phyloP scores from a whole-genome alignment of 2,113 vertebrate species.

The Engystomops pustulosus region DNA sequence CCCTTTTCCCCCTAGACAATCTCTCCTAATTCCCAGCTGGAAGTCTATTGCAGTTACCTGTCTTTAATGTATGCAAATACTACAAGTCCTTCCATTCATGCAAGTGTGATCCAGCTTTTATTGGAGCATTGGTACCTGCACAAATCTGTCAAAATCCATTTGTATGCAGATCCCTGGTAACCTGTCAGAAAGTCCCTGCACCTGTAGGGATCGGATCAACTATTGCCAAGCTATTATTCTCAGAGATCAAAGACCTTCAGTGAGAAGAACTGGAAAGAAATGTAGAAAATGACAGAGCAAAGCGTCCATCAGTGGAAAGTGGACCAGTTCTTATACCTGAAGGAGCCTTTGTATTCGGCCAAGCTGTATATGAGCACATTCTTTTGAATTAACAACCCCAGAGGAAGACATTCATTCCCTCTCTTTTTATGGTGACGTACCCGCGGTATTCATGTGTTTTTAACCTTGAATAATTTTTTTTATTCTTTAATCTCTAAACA shows the following conservation, averaged over 20 bases:
- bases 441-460: slow-evolving; percentile 80
- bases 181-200: slow-evolving; percentile 79
- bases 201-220: slow-evolving; percentile 78
- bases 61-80: slow-evolving; percentile 69
- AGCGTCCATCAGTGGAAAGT: slow-evolving; percentile 72
- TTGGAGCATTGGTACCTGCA: slow-evolving; percentile 70
- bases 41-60: slow-evolving; percentile 66
- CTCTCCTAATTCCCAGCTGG: slow-evolving; percentile 66
- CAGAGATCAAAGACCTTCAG: slow-evolving; percentile 77
- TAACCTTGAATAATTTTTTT: slow-evolving; percentile 89
- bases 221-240: slow-evolving; percentile 76
- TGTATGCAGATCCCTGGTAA: slow-evolving; percentile 70
- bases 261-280: slow-evolving; percentile 69
- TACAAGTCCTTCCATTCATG: slow-evolving; percentile 65
- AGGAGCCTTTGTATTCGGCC: slow-evolving; percentile 76
- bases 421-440: slow-evolving; percentile 76
- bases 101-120: slow-evolving; percentile 74
- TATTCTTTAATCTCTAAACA: slow-evolving; percentile 87
- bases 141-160: slow-evolving; percentile 75
- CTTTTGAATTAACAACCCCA: slow-evolving; percentile 74
- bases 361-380: slow-evolving; percentile 74
- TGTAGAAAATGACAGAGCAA: slow-evolving; percentile 74
- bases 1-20: slow-evolving; percentile 56
- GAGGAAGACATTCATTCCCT: slow-evolving; percentile 82
- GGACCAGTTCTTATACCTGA: slow-evolving; percentile 73